Base-by-base conservation (phyloP, 1,140 invertebrate species). In the Zaprionus nigranus region DNA sequence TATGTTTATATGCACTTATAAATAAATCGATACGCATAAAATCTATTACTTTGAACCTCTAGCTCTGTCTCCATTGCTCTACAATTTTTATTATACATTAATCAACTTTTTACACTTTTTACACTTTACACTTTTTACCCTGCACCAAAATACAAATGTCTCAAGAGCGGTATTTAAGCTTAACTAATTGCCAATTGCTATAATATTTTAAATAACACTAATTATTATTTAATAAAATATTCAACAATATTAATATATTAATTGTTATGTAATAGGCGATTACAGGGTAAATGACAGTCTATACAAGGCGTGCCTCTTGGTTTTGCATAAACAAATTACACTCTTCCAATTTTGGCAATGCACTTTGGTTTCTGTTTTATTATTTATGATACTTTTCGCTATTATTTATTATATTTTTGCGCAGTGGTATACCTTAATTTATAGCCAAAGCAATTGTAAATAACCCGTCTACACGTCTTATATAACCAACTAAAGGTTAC, bases 351-450 rank as follows among this genome's bases (percentile, higher is more conserved):
- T 78, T 71, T 70, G 67, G 67, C 54, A 53, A 15, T 28, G 43
- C 54, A 20, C 54, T 58, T 58, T 66, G 38, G 13, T 22, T 69
- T 34, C 46, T 11, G 1, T 9, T 64, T 54, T 24, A 28, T 73
- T 77, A 79, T 79, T 79, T 79, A 79, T 79, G 58, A 60, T 75
- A 66, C 72, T 68, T 76, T 75, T 38, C 40, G 40, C 3, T 24
- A 24, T 68, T 77, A 77, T 79, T 79, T 79, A 79, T 77, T 59
- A 72, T 79, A 73, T 79, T 77, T 77, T 64, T 53, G 53, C 17
- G 12, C 22, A 11, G 5, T 40, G 53, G 46, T 59, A 75, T 17
- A 53, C 53, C 57, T 56, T 30, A 72, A 79, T 79, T 79, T 79
- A 79, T 68, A 62, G 22, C 28, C 56, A 20, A 28, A 51, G 11